Conservation (phyloP, 1,140 invertebrate species). For the Drosophila hydei region DNA sequence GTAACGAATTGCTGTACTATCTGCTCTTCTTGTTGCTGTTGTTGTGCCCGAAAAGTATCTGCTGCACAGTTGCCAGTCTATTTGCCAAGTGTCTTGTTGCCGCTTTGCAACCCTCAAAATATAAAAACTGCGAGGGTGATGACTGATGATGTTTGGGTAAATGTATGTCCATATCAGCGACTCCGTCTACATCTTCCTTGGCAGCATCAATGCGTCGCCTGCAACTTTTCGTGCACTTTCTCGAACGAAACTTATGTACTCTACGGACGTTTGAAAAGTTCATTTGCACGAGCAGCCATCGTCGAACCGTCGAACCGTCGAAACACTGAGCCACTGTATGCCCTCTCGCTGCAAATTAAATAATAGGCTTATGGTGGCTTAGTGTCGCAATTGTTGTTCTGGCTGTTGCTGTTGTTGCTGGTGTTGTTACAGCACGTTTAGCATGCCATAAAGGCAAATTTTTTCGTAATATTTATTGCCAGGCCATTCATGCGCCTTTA, state of each 20-base stretch:
- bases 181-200: not conserved
- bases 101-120: constrained; percentile 71
- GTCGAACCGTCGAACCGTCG: too few species aligned
- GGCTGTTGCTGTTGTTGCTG: constrained; percentile 28
- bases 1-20: constrained; percentile 72
- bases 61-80: constrained; percentile 32
- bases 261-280: constrained; percentile 72
- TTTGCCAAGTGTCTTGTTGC: too few species aligned
- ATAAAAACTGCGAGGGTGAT: constrained; percentile 69
- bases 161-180: constrained; percentile 10
- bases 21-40: constrained; percentile 45
- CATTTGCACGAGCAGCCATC: constrained; percentile 68
- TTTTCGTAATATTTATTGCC: constrained; percentile 79
- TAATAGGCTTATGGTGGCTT: constrained; percentile 80
- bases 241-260: constrained; percentile 64
- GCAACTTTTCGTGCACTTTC: constrained; percentile 49
- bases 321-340: not conserved
- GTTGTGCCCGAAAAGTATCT: constrained; percentile 64
- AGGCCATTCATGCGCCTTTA: constrained; percentile 80
- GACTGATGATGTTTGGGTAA: constrained; percentile 70
- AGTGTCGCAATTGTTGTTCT: constrained; percentile 72
- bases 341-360: constrained; percentile 59
- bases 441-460: constrained; percentile 78
- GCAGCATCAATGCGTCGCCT: constrained; percentile 28
- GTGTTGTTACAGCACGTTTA: constrained; percentile 59